Conservation (phyloP, 2,797 vertebrate species). For the Anisognathus igniventris region DNA sequence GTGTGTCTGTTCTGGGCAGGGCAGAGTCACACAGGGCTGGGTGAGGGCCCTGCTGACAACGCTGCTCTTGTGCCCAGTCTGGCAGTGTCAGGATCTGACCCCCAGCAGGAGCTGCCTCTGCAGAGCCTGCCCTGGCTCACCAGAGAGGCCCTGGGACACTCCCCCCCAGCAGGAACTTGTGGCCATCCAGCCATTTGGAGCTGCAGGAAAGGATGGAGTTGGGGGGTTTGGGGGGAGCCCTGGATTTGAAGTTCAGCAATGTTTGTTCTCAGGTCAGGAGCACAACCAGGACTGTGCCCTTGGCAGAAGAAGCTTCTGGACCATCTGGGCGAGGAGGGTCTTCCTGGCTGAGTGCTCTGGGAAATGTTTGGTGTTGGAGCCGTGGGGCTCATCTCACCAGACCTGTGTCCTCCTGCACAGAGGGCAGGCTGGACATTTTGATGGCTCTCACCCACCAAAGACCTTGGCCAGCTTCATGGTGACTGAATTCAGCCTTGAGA, state of each 20-base stretch:
- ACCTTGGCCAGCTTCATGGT: background rate
- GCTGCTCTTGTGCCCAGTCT: background rate
- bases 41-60: background rate
- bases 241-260: background rate
- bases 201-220: background rate
- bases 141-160: rapidly evolving
- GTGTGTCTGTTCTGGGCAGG: background rate
- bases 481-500: background rate
- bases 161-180: background rate
- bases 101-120: background rate
- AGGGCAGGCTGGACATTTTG: background rate
- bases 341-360: background rate
- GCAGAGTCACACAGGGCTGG: background rate
- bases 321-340: background rate
- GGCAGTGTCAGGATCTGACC: background rate
- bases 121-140: rapidly evolving
- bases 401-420: background rate
- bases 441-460: background rate
- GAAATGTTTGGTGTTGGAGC: background rate
- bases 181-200: background rate
- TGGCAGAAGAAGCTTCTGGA: background rate
- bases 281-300: background rate
- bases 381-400: background rate
- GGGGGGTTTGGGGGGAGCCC: rapidly evolving
- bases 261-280: background rate